Evolutionary conservation across 2,113 vertebrate species (phyloP).

Genomic region (Vimba vimba): DNA sequence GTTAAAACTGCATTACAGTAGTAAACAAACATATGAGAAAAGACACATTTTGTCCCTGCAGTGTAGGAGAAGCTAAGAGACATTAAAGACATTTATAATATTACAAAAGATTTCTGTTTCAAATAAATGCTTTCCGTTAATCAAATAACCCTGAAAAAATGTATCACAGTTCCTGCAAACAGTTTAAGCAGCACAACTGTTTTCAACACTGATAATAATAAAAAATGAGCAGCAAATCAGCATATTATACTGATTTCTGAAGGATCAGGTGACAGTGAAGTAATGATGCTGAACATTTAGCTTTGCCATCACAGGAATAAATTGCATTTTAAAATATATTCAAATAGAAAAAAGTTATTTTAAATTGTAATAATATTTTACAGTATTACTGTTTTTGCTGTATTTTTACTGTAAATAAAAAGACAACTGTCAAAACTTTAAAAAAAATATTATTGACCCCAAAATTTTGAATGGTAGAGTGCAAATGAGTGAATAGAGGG

Average conservation of each 20-base stretch:
- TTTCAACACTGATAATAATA: not conserved
- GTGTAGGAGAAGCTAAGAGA: not conserved
- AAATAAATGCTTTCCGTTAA: not conserved
- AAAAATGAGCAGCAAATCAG: not conserved
- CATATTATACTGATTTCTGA: not conserved
- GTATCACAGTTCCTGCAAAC: too few species aligned
- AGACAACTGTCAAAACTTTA: too few species aligned
- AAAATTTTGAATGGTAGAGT: not conserved
- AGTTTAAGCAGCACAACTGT: too few species aligned
- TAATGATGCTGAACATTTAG: too few species aligned
- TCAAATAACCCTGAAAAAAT: not conserved
- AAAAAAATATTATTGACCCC: too few species aligned
- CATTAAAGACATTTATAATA: not conserved
- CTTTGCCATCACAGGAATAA: too few species aligned
- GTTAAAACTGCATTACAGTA: conserved; percentile 24
- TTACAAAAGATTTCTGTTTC: not conserved
- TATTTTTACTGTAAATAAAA: too few species aligned
- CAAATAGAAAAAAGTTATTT: too few species aligned
- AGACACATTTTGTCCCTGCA: not conserved
- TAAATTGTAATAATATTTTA: too few species aligned
- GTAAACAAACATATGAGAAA: conserved; percentile 22
- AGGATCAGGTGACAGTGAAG: not conserved
- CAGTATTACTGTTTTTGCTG: too few species aligned
- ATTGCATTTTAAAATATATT: too few species aligned
- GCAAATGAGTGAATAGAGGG: not conserved